Evolutionary conservation across 2,113 vertebrate species (phyloP), one percentile per base, ranked within the genome.

Genomic region (Chinchilla lanigera): DNA sequence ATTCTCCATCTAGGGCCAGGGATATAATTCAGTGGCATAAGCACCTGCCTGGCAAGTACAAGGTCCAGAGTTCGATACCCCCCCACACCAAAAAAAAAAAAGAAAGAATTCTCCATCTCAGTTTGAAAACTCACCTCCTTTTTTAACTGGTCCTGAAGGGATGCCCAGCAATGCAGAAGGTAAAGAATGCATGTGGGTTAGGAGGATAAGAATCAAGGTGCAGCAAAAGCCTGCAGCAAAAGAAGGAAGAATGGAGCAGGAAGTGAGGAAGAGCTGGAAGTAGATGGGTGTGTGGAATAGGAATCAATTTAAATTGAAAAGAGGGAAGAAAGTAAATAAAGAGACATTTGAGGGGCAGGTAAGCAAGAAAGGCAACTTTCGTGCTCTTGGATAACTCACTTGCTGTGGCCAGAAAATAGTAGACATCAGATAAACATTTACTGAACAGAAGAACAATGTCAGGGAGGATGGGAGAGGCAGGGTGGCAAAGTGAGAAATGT

Each of bases 391-490:
- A 69, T 82, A 86, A 75, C 24, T 61, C 89, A n/a, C 65, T 89
- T 16, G 81, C 30, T 89, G 41, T 30, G 44, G 52, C 56, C 96
- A 67, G 67, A 77, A 97, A 80, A 93, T 10, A 95, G 28, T 38
- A 92, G 52, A 58, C 41, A 65, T 69, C 63, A 38, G 35, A 69
- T 80, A 95, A 69, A 91, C 33, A 89, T 77, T 75, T 89, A 67
- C 41, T 82, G 88, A 96, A 82, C 83, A 35, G n/a, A 67, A 95
- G 73, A 95, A 97, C 41, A 89, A 95, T 75, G 24, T 89, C 30
- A 80, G 81, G 41, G 41, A 81, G 24, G 17, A 52, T 38, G 33
- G 5, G 8, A 77, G 41, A 91, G 71, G 13, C 61, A 82, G 44
- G 47, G 69, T 60, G 30, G 33, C 75, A 61, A n/a, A 10, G 58